Conservation (phyloP, 2,888 invertebrate genomes). For the Ormyrus nitidulus region DNA sequence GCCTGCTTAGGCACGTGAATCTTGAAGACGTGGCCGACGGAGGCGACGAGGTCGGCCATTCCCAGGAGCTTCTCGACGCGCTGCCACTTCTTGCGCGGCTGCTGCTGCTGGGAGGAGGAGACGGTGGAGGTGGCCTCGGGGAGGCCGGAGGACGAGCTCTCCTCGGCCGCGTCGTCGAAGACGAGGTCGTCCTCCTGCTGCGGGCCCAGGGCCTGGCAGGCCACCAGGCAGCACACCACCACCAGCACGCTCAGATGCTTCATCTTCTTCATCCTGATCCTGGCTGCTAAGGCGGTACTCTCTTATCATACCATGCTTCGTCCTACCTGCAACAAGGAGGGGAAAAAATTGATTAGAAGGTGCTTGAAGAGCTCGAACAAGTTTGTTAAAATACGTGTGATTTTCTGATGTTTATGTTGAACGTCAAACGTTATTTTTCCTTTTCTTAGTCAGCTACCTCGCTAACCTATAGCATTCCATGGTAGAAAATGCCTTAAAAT, state of each 20-base stretch:
- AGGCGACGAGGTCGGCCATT: slow-evolving; percentile 80
- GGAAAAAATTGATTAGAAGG: no score
- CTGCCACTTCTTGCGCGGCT: slow-evolving; percentile 45
- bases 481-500: no score
- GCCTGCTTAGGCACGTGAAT: slow-evolving; percentile 84
- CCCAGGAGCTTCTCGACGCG: slow-evolving; percentile 74
- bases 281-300: slow-evolving; percentile 41
- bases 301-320: slow-evolving; percentile 72
- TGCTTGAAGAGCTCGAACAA: no score
- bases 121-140: slow-evolving; percentile 15
- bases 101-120: slow-evolving; percentile 1
- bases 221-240: slow-evolving; percentile 51
- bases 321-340: slow-evolving; percentile 34
- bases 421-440: no score
- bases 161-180: slow-evolving; percentile 72
- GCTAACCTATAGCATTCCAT: no score
- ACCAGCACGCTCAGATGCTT: slow-evolving; percentile 55
- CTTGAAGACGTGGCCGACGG: slow-evolving; percentile 84
- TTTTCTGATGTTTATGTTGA: no score
- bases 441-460: no score
- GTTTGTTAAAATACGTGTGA: no score
- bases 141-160: slow-evolving; percentile 55
- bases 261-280: slow-evolving; percentile 44
- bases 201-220: slow-evolving; percentile 55
- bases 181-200: slow-evolving; percentile 72